Conservation (phyloP, 1,140 invertebrate genomes). For the Andricus grossulariae region DNA sequence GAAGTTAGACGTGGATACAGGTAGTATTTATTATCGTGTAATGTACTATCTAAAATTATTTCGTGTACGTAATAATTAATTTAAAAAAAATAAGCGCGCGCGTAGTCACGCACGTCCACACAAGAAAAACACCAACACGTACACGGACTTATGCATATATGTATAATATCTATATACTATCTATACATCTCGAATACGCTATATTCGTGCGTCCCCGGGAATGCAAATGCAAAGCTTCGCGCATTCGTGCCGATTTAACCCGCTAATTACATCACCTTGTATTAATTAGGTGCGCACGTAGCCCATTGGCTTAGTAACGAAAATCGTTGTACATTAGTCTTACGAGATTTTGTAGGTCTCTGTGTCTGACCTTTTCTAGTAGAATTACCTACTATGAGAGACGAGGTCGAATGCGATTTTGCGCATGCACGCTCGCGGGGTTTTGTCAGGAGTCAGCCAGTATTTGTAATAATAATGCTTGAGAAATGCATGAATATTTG, state of each 20-base stretch:
- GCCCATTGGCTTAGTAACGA: constrained; percentile 39
- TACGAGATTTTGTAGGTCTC: constrained; percentile 55
- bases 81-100: not conserved
- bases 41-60: constrained; percentile 77
- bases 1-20: constrained; percentile 48
- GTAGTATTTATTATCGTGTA: constrained; percentile 78
- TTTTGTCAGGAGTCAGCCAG: constrained; percentile 80
- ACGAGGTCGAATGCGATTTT: constrained; percentile 73
- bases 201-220: constrained; percentile 69
- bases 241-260: constrained; percentile 62
- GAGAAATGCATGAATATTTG: constrained; percentile 90
- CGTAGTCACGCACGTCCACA: constrained; percentile 34
- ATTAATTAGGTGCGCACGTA: constrained; percentile 42
- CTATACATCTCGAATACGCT: constrained; percentile 67
- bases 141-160: constrained; percentile 67
- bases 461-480: constrained; percentile 91
- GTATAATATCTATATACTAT: constrained; percentile 69
- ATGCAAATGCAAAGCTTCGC: constrained; percentile 69
- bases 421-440: constrained; percentile 75
- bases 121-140: constrained; percentile 51
- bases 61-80: constrained; percentile 65
- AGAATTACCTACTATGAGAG: constrained; percentile 40
- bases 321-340: constrained; percentile 32
- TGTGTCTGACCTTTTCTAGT: constrained; percentile 53
- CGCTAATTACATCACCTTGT: constrained; percentile 50